Evolutionary conservation across 1,140 invertebrate genomes (phyloP), one percentile per base, ranked within the genome.

Genomic region (Pseudoatta argentina): DNA sequence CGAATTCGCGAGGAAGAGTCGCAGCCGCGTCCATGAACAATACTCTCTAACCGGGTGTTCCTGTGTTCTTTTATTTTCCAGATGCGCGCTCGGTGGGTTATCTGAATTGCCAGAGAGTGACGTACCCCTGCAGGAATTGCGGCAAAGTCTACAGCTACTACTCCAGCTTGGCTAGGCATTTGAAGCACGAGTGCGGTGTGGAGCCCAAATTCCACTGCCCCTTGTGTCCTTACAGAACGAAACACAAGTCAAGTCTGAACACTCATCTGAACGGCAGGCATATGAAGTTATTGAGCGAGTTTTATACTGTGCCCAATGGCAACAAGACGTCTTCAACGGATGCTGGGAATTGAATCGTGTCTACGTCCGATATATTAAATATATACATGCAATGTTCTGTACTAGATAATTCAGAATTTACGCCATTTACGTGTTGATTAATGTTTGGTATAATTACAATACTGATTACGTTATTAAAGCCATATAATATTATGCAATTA

Each of bases 131-230:
- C 90, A 93, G 91, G 77, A 95, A 95, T 82, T 95, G 95, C 63
- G 93, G 93, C 78, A 95, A 95, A 77, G 86, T 92, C 67, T 95
- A 95, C 93, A 94, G 93, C 91, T 95, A 95, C 87, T 93, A 95
- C 75, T 95, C 94, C 71, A 95, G 94, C 67, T 79, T 96, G 87
- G 93, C 94, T 3, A 92, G 95, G 67, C 95, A 96, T 77, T 86
- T 96, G 85, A 96, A 96, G 82, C 95, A 96, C 91, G 96, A 96
- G 81, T 96, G 96, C 77, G 96, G 96, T 3, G 94, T 96, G 12
- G 95, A 96, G 64, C 94, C 95, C 0, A 95, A 94, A 75, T 94
- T 95, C 66, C 94, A 93, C 72, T 95, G 96, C 90, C 94, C 94
- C 7, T 66, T 95, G 81, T 96, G 95, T 79, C 93, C 94, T 51